These are phyloP conservation scores for Erebia epiphron DNA, from an alignment of 2,888 invertebrate species.

Conservation along the genomic window DNA sequence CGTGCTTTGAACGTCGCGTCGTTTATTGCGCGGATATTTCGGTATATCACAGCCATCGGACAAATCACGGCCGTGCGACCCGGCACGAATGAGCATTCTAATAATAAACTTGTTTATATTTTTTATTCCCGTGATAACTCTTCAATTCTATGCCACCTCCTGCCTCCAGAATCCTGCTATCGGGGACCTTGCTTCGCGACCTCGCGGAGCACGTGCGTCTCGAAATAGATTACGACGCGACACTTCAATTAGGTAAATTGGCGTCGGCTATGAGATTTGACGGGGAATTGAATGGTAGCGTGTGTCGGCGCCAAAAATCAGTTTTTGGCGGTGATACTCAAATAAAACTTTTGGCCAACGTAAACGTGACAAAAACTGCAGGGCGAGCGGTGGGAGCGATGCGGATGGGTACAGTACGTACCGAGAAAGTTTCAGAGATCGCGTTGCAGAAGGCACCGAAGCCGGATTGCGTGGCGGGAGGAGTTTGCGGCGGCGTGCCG, in stretches of 20 bases:
- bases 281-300: conserved; percentile 43
- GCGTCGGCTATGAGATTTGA: conserved; percentile 39
- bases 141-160: conserved; percentile 53
- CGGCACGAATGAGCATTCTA: conserved; percentile 79
- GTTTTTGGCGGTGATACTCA: conserved; percentile 51
- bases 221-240: conserved; percentile 63
- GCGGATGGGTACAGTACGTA: conserved; percentile 58
- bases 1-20: conserved; percentile 63
- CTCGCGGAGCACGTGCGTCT: conserved; percentile 78
- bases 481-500: conserved; percentile 55
- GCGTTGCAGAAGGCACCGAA: conserved; percentile 81
- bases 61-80: conserved; percentile 82
- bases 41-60: conserved; percentile 79
- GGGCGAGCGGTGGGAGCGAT: conserved; percentile 14
- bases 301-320: conserved; percentile 60
- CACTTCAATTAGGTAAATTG: conserved; percentile 49
- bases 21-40: conserved; percentile 79
- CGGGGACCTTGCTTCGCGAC: conserved; percentile 57
- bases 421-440: conserved; percentile 78
- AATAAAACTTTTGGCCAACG: conserved; percentile 35
- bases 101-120: conserved; percentile 83
- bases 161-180: conserved; percentile 46
- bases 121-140: conserved; percentile 71
- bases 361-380: conserved; percentile 1
- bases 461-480: conserved; percentile 63